A percentile compares a stretch with the other conserved stretches of the same genome.
Evolutionary conservation across 2,797 vertebrate species (phyloP).

Genomic region (Spinibarbus caldwelli): DNA sequence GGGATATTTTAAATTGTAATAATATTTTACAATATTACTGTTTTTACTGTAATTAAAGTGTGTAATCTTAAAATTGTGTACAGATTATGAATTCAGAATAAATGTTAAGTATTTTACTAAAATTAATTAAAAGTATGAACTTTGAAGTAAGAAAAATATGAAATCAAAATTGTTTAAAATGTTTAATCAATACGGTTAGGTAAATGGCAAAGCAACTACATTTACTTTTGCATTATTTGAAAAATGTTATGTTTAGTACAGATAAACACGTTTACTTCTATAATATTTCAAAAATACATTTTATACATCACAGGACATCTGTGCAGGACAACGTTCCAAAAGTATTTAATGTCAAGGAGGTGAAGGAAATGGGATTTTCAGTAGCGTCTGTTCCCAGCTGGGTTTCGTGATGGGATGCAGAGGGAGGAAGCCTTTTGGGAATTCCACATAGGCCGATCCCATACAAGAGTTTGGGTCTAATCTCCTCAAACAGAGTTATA

Average conservation of each 20-base stretch:
- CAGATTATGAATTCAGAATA: not conserved
- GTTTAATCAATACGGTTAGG: no score
- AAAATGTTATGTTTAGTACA: not conserved
- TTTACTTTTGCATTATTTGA: not conserved
- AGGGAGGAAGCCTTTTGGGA: slow-evolving; percentile 21
- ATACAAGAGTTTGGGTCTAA: slow-evolving; percentile 33
- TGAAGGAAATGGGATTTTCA: not conserved
- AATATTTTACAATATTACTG: no score
- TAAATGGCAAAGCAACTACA: not conserved
- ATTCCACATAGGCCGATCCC: slow-evolving; percentile 50
- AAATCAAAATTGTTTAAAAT: not conserved
- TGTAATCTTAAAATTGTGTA: not conserved
- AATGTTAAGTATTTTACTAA: not conserved
- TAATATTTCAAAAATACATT: not conserved
- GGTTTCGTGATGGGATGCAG: not conserved
- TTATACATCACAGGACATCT: not conserved
- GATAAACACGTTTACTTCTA: not conserved
- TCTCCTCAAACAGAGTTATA: slow-evolving; percentile 42
- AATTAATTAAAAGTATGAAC: not conserved
- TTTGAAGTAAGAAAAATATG: not conserved
- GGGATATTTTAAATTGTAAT: no score
- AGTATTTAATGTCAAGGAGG: not conserved
- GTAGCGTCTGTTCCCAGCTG: not conserved
- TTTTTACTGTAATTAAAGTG: not conserved
- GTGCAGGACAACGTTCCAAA: not conserved